A percentile compares a stretch with the other conserved stretches of the same genome.
Conservation (phyloP, 2,888 invertebrate species). For the Caenorhabditis virilis region DNA sequence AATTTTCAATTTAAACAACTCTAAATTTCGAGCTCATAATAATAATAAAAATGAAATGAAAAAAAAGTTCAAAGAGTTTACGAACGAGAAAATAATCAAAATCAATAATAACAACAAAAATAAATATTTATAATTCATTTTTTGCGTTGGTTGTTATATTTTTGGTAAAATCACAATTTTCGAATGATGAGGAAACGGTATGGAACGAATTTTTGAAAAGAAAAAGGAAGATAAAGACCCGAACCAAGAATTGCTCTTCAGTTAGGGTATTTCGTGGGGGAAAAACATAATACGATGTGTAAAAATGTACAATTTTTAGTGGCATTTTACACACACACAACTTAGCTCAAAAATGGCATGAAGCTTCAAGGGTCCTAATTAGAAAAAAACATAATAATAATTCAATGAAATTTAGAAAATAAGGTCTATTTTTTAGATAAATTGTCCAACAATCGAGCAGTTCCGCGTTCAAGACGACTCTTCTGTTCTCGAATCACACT, state of each 20-base stretch:
- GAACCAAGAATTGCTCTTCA: not conserved
- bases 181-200: too few relatives aligned
- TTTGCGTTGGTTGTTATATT: too few relatives aligned
- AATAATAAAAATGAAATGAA: too few relatives aligned
- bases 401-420: not conserved
- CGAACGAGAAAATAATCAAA: too few relatives aligned
- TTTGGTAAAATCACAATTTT: too few relatives aligned
- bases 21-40: too few relatives aligned
- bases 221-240: not conserved
- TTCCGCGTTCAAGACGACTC: conserved; percentile 15
- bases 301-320: not conserved
- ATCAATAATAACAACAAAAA: too few relatives aligned
- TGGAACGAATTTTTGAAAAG: too few relatives aligned
- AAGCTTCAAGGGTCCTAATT: not conserved
- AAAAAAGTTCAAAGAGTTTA: too few relatives aligned
- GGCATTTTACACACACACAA: not conserved
- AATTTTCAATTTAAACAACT: too few relatives aligned
- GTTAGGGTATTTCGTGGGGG: not conserved
- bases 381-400: not conserved
- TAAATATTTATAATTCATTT: too few relatives aligned
- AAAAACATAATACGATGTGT: not conserved
- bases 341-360: not conserved
- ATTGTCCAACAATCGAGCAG: conserved; percentile 17
- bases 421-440: conserved; percentile 16
- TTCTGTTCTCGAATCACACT: conserved; percentile 27